Conservation (phyloP, 1,140 invertebrate species). For the Scaptodrosophila lebanonensis region DNA sequence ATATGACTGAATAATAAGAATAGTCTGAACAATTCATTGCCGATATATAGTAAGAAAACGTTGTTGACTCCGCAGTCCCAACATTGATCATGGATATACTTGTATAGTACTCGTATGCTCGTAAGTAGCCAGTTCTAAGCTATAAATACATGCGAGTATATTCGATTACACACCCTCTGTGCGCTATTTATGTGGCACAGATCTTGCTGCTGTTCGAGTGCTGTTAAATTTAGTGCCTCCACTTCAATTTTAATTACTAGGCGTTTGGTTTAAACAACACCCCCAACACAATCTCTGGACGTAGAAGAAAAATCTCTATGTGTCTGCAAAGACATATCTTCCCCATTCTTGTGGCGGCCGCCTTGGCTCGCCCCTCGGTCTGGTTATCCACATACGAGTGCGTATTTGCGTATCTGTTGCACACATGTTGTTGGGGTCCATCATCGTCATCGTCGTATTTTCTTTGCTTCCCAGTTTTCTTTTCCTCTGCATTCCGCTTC, state of each 20-base stretch:
- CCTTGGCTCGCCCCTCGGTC: slow-evolving; percentile 12
- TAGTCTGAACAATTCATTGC: too few species aligned
- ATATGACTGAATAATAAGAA: too few species aligned
- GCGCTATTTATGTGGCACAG: background rate
- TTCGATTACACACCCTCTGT: too few species aligned
- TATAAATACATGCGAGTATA: too few species aligned
- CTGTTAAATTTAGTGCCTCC: slow-evolving; percentile 74
- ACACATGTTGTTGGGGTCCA: slow-evolving; percentile 49
- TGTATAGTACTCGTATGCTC: too few species aligned
- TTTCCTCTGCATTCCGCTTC: background rate
- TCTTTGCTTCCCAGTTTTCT: background rate
- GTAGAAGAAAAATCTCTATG: too few species aligned
- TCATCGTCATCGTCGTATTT: background rate
- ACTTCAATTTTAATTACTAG: slow-evolving; percentile 71
- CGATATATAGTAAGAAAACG: too few species aligned
- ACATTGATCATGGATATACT: too few species aligned
- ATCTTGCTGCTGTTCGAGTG: slow-evolving; percentile 46
- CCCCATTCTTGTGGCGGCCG: slow-evolving; percentile 8
- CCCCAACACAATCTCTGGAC: too few species aligned
- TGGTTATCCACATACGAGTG: too few species aligned
- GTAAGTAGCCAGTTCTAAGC: too few species aligned
- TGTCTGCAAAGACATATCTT: background rate
- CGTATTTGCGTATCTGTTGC: slow-evolving; percentile 66
- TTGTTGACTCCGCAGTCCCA: too few species aligned
- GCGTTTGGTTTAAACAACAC: slow-evolving; percentile 39